These are phyloP conservation scores for Betta splendens DNA, from an alignment of 2,797 vertebrate genomes.

Conservation along the genomic window DNA sequence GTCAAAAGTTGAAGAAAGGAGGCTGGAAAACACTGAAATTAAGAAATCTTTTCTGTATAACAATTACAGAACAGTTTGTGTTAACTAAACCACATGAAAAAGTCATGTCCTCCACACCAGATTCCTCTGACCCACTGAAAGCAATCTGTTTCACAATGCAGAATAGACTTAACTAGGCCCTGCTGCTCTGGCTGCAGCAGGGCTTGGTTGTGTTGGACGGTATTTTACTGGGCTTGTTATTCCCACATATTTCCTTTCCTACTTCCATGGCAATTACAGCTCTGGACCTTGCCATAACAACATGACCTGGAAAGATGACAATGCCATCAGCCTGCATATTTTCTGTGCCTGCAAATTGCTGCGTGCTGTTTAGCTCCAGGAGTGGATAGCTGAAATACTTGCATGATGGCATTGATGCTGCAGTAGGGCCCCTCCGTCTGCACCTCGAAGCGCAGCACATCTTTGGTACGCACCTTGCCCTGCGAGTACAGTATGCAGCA, in stretches of 20 bases:
- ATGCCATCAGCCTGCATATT: constrained; percentile 72
- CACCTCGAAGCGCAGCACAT: constrained; percentile 84
- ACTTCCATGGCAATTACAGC: constrained; percentile 74
- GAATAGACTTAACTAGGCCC: constrained; percentile 67
- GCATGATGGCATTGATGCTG: constrained; percentile 87
- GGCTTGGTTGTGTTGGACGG: constrained; percentile 66
- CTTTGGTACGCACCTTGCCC: constrained; percentile 85
- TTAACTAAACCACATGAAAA: constrained; percentile 53
- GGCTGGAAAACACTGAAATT: constrained; percentile 3
- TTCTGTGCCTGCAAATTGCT: constrained; percentile 74
- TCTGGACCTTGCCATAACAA: constrained; percentile 72
- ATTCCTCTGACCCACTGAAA: constrained; percentile 58
- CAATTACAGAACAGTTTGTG: constrained; percentile 51
- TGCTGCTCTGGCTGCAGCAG: constrained; percentile 67
- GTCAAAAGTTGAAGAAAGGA: constrained; percentile 23
- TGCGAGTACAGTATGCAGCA: constrained; percentile 87
- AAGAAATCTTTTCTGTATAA: constrained; percentile 34
- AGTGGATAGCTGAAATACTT: constrained; percentile 84
- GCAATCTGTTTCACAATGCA: constrained; percentile 65
- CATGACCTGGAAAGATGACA: constrained; percentile 79
- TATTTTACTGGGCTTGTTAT: constrained; percentile 73
- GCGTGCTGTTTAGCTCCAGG: constrained; percentile 66
- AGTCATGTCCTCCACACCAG: constrained; percentile 44
- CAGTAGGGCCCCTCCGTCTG: constrained; percentile 87
- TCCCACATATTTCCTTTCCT: constrained; percentile 76